Conservation (phyloP, 2,113 vertebrate species). For the Antennarius striatus region DNA sequence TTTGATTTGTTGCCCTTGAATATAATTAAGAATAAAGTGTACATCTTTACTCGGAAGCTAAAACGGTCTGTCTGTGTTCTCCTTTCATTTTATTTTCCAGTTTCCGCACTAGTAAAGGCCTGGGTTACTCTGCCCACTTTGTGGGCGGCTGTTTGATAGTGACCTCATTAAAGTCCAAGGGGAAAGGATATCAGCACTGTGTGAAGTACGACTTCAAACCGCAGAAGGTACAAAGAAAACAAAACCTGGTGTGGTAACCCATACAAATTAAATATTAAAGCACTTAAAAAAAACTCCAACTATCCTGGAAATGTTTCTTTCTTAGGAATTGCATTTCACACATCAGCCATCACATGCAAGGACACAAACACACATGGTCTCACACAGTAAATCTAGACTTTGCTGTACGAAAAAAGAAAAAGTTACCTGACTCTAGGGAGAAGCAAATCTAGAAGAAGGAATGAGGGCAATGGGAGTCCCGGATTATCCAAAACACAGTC, state of each 20-base stretch:
- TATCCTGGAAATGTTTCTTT: conserved; percentile 11
- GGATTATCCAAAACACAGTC: conserved; percentile 35
- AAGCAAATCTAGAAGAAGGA: conserved; percentile 40
- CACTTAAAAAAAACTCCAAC: neutral
- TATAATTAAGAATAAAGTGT: conserved; percentile 5
- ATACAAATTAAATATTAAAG: conserved; percentile 1
- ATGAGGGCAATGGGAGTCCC: conserved; percentile 38
- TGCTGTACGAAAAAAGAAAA: conserved; percentile 26
- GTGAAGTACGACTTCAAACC: conserved; percentile 99
- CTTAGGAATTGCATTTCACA: conserved; percentile 2
- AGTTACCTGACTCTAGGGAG: conserved; percentile 46
- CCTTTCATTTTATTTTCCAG: conserved; percentile 66
- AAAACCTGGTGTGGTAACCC: neutral
- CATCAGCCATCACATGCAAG: conserved; percentile 22
- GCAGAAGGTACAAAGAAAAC: conserved; percentile 86
- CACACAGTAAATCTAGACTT: conserved; percentile 26
- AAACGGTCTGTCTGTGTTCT: conserved; percentile 16
- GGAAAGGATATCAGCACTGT: conserved; percentile 98
- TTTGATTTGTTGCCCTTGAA: conserved; percentile 32
- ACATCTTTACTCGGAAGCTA: conserved; percentile 4
- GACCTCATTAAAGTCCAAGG: conserved; percentile 97
- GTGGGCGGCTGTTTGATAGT: conserved; percentile 96
- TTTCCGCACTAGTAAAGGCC: conserved; percentile 97
- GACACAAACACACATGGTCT: neutral
- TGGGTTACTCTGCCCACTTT: conserved; percentile 98